These are phyloP conservation scores for Darevskia mixta DNA, from an alignment of 2,797 vertebrate genomes.

Conservation along the genomic window DNA sequence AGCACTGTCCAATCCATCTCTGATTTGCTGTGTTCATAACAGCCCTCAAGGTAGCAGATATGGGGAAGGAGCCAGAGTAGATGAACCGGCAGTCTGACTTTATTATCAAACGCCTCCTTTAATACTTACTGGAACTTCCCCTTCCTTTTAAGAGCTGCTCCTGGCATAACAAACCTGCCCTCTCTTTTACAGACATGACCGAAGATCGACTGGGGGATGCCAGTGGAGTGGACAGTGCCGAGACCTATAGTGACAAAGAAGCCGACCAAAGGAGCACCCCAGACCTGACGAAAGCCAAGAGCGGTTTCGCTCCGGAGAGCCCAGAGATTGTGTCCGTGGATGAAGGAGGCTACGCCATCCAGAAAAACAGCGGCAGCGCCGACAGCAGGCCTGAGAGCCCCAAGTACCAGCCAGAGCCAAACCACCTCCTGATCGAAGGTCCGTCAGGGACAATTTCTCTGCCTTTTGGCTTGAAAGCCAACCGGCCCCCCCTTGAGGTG, in stretches of 20 bases:
- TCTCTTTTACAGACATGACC: conserved; percentile 81
- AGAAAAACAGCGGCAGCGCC: conserved; percentile 82
- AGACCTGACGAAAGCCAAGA: conserved; percentile 87
- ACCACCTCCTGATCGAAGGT: conserved; percentile 89
- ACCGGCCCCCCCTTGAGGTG: conserved; percentile 94
- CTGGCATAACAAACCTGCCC: conserved; percentile 56
- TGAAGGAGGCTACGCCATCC: conserved; percentile 81
- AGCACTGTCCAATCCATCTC: neutral
- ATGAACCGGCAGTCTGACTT: neutral
- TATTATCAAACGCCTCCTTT: neutral
- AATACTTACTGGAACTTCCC: neutral
- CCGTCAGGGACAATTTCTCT: conserved; percentile 90
- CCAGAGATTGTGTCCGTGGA: conserved; percentile 88
- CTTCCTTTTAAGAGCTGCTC: neutral
- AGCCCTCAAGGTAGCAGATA: neutral
- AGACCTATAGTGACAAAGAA: conserved; percentile 92
- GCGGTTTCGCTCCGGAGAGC: conserved; percentile 89
- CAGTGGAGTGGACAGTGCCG: conserved; percentile 83
- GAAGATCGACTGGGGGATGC: conserved; percentile 88
- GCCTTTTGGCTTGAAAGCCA: conserved; percentile 91
- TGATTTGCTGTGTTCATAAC: neutral
- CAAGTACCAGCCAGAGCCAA: conserved; percentile 86
- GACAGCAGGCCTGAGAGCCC: conserved; percentile 85
- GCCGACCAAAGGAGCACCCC: conserved; percentile 90
- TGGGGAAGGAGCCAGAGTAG: neutral